These are phyloP conservation scores for Polyodon spathula DNA, from an alignment of 2,113 vertebrate genomes.

Conservation along the genomic window DNA sequence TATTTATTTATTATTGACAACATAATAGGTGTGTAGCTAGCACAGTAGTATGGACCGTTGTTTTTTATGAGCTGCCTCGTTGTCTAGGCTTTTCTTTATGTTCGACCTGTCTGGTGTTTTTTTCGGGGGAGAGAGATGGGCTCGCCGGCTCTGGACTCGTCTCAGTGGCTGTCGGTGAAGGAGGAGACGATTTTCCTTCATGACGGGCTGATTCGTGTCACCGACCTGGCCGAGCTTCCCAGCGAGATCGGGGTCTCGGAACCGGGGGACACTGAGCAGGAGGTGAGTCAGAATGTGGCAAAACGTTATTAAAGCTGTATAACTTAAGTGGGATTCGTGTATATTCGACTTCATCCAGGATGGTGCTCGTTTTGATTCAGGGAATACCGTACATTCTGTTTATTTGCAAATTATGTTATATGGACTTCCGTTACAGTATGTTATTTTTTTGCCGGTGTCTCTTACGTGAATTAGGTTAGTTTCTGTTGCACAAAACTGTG, in stretches of 20 bases:
- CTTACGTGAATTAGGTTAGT: no score
- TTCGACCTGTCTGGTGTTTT: conserved; percentile 48
- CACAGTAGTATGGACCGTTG: neutral
- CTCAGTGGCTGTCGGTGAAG: conserved; percentile 96
- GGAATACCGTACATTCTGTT: no score
- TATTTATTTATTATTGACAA: conserved; percentile 7
- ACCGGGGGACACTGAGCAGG: conserved; percentile 84
- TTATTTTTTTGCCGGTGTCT: no score
- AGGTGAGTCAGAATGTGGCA: conserved; percentile 60
- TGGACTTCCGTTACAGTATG: no score
- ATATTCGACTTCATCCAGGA: neutral
- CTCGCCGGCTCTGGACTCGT: conserved; percentile 83
- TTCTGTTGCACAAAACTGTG: no score
- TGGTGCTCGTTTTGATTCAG: no score
- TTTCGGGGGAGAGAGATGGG: conserved; percentile 60
- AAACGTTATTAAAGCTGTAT: neutral
- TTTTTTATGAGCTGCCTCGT: conserved; percentile 26
- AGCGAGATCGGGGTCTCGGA: conserved; percentile 90
- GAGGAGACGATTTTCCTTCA: conserved; percentile 97
- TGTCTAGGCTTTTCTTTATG: conserved; percentile 46
- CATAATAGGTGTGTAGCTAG: conserved; percentile 12
- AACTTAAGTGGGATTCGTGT: neutral
- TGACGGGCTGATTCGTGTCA: conserved; percentile 94
- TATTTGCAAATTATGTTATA: no score
- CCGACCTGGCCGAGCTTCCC: conserved; percentile 91